A percentile compares a stretch with the other conserved stretches of the same genome.
phyloP scores from a whole-genome alignment of 2,113 vertebrate species.

The Speoplatyrhinus poulsoni region DNA sequence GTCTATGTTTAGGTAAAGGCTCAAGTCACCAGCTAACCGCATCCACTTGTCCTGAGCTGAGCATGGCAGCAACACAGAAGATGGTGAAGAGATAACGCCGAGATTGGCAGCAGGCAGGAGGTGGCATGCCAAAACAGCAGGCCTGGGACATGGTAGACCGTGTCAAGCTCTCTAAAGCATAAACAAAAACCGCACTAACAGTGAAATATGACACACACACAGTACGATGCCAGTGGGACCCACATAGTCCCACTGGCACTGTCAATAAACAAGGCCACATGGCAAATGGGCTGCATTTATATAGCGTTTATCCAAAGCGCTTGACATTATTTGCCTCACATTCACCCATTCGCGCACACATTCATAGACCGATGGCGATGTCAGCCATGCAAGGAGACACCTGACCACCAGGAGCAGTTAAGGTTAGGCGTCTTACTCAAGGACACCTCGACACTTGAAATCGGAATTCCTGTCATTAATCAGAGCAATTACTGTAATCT shows the following conservation, averaged over 20 bases:
- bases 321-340: no score
- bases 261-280: not conserved
- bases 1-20: not conserved
- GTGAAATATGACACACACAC: constrained; percentile 8
- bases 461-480: no score
- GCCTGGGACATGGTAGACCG: constrained; percentile 1
- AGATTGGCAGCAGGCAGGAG: constrained; percentile 30
- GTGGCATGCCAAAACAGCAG: constrained; percentile 31
- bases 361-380: no score
- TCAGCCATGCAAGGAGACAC: no score
- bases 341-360: no score
- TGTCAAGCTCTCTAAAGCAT: not conserved
- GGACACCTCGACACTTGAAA: no score
- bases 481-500: no score
- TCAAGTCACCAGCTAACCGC: constrained; percentile 37
- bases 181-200: constrained; percentile 29
- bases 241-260: no score
- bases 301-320: no score
- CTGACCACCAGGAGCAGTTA: no score
- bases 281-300: no score
- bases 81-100: constrained; percentile 35
- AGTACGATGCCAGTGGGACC: constrained; percentile 9
- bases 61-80: not conserved
- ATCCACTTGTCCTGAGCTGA: constrained; percentile 30
- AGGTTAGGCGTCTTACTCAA: no score